Percentiles rank a stretch among this genome's conserved stretches.
phyloP scores from a whole-genome alignment of 2,113 vertebrate genomes.

The Monarcha castaneiventris region DNA sequence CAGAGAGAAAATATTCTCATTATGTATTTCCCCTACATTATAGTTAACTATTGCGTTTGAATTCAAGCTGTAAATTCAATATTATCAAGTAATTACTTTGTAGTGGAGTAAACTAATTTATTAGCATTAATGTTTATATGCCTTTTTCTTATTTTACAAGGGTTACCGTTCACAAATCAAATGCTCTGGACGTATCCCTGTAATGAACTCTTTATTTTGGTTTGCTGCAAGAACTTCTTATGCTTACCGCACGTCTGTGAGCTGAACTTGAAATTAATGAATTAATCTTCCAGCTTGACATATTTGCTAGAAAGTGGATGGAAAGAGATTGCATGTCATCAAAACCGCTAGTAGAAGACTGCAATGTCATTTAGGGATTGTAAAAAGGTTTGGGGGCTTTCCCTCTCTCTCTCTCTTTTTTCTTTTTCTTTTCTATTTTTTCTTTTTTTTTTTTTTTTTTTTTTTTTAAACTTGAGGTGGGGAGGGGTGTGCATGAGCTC shows the following conservation, averaged over 20 bases:
- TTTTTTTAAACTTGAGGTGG: neutral
- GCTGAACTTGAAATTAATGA: slow-evolving; percentile 73
- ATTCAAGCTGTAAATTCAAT: slow-evolving; percentile 76
- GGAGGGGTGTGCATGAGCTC: neutral
- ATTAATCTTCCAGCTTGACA: slow-evolving; percentile 67
- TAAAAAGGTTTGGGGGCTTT: slow-evolving; percentile 40
- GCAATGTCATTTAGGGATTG: slow-evolving; percentile 46
- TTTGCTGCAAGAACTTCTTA: slow-evolving; percentile 72
- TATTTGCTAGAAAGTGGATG: slow-evolving; percentile 67
- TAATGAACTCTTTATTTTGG: slow-evolving; percentile 79
- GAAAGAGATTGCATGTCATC: slow-evolving; percentile 49
- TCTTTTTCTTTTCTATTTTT: accelerated
- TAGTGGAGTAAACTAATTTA: slow-evolving; percentile 79
- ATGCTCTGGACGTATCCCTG: slow-evolving; percentile 64
- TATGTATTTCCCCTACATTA: slow-evolving; percentile 74
- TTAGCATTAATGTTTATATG: slow-evolving; percentile 79
- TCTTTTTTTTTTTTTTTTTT: neutral
- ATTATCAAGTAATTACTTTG: slow-evolving; percentile 79
- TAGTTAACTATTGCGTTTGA: slow-evolving; percentile 64
- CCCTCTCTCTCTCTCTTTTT: accelerated
- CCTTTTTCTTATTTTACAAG: slow-evolving; percentile 70
- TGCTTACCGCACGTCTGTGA: slow-evolving; percentile 48
- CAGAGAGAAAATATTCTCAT: slow-evolving; percentile 68
- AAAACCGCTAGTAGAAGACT: slow-evolving; percentile 48
- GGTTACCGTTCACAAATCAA: slow-evolving; percentile 78